Evolutionary conservation across 2,797 vertebrate genomes (phyloP).

Genomic region (Psittacula echo): DNA sequence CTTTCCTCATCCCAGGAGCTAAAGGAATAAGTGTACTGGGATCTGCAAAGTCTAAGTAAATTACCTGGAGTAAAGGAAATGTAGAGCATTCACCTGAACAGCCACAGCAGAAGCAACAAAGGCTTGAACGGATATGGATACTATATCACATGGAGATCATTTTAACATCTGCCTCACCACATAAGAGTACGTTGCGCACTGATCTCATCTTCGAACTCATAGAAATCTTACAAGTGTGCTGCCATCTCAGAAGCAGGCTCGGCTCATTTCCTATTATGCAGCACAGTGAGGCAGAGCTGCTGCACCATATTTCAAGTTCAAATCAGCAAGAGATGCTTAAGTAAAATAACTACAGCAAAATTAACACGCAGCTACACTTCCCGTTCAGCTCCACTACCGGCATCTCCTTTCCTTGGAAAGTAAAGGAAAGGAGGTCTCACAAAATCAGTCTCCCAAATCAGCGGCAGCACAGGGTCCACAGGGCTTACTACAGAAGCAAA

Average conservation of each 20-base stretch:
- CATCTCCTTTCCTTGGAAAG: neutral
- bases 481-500: neutral
- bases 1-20: neutral
- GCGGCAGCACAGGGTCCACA: neutral
- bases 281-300: neutral
- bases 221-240: neutral
- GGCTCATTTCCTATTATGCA: neutral
- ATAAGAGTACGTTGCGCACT: neutral
- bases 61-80: neutral
- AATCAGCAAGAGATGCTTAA: neutral
- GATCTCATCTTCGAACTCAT: neutral
- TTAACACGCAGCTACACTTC: accelerated
- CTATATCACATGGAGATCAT: neutral
- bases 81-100: neutral
- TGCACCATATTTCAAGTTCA: neutral
- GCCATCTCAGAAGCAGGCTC: neutral
- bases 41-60: neutral
- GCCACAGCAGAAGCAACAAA: neutral
- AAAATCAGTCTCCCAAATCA: neutral
- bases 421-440: neutral
- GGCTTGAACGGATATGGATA: neutral
- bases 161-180: neutral
- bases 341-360: neutral
- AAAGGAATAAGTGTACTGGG: accelerated
- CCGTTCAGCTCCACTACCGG: neutral